phyloP scores from a whole-genome alignment of 2,113 vertebrate species.

The mouse (Mus musculus) region DNA sequence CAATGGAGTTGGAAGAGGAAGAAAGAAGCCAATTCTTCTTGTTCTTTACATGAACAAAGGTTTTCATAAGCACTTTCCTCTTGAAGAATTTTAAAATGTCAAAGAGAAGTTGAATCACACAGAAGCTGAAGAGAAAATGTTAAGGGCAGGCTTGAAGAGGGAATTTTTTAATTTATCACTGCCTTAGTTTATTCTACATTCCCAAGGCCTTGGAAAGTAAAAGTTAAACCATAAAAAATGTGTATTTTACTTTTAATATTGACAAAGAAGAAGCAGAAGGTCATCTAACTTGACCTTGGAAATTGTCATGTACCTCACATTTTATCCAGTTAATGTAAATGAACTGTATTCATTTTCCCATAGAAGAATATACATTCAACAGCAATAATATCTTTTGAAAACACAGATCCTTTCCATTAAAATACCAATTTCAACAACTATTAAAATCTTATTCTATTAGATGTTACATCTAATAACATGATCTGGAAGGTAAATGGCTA shows the following conservation, averaged over 20 bases:
- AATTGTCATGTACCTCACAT: neutral
- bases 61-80: neutral
- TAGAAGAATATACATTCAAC: neutral
- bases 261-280: neutral
- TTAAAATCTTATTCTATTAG: neutral
- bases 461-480: neutral
- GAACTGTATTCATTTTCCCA: constrained; percentile 1
- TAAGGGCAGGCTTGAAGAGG: neutral
- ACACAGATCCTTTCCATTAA: neutral
- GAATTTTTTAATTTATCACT: neutral
- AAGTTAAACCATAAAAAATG: neutral
- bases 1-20: neutral
- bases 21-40: neutral
- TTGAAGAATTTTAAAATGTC: constrained; percentile 8
- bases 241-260: neutral
- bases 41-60: neutral
- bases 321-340: constrained; percentile 34
- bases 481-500: constrained; percentile 52
- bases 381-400: constrained; percentile 25
- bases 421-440: constrained; percentile 11
- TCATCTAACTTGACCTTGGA: neutral
- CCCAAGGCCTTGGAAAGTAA: neutral
- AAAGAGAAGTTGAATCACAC: constrained; percentile 28
- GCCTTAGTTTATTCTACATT: neutral
- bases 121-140: neutral